Percentiles rank a stretch among this genome's conserved stretches.
These are phyloP conservation scores for Helicorthomorpha holstii DNA, from an alignment of 1,140 invertebrate genomes.

Conservation along the genomic window DNA sequence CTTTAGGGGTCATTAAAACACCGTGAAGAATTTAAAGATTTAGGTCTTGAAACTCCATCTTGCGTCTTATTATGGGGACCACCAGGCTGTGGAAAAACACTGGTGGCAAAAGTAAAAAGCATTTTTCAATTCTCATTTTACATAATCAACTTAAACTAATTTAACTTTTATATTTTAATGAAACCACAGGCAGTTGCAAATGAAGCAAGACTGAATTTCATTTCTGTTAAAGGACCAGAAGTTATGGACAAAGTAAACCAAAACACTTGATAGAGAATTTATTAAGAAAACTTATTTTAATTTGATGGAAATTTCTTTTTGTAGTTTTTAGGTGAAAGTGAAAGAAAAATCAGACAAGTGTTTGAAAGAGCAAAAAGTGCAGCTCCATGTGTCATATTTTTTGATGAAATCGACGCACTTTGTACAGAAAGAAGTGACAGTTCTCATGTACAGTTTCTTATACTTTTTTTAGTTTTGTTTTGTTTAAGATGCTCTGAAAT, in stretches of 20 bases:
- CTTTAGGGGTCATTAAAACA: constrained; percentile 74
- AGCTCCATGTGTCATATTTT: constrained; percentile 88
- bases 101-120: constrained; percentile 50
- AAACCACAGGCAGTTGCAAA: constrained; percentile 62
- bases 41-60: constrained; percentile 61
- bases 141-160: constrained; percentile 7
- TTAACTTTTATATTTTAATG: too few relatives aligned
- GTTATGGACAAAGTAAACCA: constrained; percentile 74
- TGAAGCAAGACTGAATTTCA: constrained; percentile 91
- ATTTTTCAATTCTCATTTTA: neutral
- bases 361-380: constrained; percentile 82
- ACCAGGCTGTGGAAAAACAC: constrained; percentile 80
- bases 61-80: constrained; percentile 88
- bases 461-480: constrained; percentile 12
- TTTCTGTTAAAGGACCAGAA: constrained; percentile 93
- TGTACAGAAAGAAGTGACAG: constrained; percentile 51
- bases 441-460: constrained; percentile 32
- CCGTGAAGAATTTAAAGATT: constrained; percentile 51
- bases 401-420: constrained; percentile 94
- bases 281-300: neutral
- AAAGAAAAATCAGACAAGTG: constrained; percentile 73
- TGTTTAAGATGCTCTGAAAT: too few relatives aligned
- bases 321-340: constrained; percentile 97
- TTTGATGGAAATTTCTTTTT: constrained; percentile 65
- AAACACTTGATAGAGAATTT: too few relatives aligned